Conservation (phyloP, 2,888 invertebrate species). For the Conops quadrifasciatus region DNA sequence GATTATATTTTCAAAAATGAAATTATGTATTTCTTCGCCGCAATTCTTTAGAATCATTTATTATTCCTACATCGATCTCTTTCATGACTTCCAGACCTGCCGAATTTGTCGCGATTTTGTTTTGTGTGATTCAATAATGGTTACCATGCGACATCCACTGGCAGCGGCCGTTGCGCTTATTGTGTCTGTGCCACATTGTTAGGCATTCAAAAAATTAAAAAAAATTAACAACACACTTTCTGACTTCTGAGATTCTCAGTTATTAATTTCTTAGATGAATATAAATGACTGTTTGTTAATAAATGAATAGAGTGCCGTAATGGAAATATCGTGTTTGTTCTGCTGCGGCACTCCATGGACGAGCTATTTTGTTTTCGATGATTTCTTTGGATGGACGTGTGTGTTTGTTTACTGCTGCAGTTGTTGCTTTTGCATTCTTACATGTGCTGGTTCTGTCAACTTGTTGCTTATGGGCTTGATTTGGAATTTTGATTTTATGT, state of each 20-base stretch:
- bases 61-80: neutral
- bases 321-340: too few relatives aligned
- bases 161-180: neutral
- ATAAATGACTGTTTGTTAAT: too few relatives aligned
- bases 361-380: neutral
- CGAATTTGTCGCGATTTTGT: constrained; percentile 22
- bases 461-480: constrained; percentile 46
- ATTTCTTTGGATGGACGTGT: constrained; percentile 3
- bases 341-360: neutral
- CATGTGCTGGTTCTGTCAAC: constrained; percentile 57
- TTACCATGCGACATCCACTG: constrained; percentile 48
- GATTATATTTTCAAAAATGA: too few relatives aligned
- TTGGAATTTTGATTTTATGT: constrained; percentile 26
- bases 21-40: too few relatives aligned
- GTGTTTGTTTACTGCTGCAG: constrained; percentile 51
- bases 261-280: too few relatives aligned
- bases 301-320: neutral
- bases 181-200: constrained; percentile 18
- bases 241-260: too few relatives aligned
- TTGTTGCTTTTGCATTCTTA: constrained; percentile 58
- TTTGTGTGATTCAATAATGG: constrained; percentile 60
- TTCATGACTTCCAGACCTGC: neutral
- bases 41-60: too few relatives aligned
- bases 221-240: too few relatives aligned
- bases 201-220: too few relatives aligned